Evolutionary conservation across 2,113 vertebrate genomes (phyloP), one percentile per base, ranked within the genome.

Genomic region (Ptychochromis oligacanthus): DNA sequence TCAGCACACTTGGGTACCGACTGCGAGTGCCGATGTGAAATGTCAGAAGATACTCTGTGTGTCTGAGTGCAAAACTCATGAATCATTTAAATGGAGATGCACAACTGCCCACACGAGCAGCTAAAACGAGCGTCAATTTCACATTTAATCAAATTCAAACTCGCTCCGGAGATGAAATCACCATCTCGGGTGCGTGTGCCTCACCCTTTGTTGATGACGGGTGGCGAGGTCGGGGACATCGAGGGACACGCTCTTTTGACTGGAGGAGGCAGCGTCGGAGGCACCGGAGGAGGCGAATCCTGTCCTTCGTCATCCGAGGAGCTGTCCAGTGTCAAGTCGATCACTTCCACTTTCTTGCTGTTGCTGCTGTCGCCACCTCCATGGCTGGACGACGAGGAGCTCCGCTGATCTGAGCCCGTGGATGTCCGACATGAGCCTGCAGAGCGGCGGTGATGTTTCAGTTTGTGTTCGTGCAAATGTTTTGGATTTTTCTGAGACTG

Each of bases 271-370:
- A 86, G 89, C 0, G 87, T 84, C 0, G 88, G 89, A 1, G 77
- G 87, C 1, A 79, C 86, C 1, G 85, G 87, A 10, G 92, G 87
- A 1, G 93, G 91, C 0, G 92, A 89, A 2, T 94, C 93, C 31
- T 97, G 97, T n/a, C 97, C 97, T 17, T 99, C 98, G 3, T 98
- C 97, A 0, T 98, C 97, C 0, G 98, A 99, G 2, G 98, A 99
- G 93, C 98, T 99, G 94, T 99, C 98, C 52, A 98, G 95, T 20
- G 98, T 99, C 91, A 99, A 91, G 91, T 99, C 98, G 59, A 99
- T 99, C 91, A 99, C 98, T 84, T 99, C 98, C 38, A 99, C 98
- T 43, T 97, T 98, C 94, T 97, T 98, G 57, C 96, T 94, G 83
- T 95, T 96, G 59, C 91, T 80, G 85, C 87, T 31, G 77, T 96